Evolutionary conservation across 2,888 invertebrate species (phyloP).

Genomic region (Catocala sponsa): DNA sequence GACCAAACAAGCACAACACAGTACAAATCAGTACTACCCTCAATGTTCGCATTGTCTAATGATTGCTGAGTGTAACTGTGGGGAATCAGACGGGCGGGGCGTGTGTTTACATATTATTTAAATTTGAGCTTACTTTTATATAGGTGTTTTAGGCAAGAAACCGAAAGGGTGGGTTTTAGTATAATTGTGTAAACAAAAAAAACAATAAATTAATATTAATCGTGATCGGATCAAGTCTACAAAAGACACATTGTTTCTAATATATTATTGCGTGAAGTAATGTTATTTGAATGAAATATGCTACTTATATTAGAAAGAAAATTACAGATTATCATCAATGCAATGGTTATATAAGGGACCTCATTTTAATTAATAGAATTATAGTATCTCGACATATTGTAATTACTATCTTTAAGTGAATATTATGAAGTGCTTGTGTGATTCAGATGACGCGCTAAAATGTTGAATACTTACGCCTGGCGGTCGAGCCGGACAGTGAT

Average conservation of each 20-base stretch:
- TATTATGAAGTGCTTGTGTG: slow-evolving; percentile 18
- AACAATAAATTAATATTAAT: slow-evolving; percentile 36
- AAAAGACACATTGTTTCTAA: slow-evolving; percentile 27
- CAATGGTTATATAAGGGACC: slow-evolving; percentile 6
- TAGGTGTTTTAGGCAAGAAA: slow-evolving; percentile 54
- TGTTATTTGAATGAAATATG: slow-evolving; percentile 28
- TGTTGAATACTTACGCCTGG: slow-evolving; percentile 90
- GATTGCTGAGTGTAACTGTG: slow-evolving; percentile 61
- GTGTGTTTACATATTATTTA: slow-evolving; percentile 54
- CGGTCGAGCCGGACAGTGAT: slow-evolving; percentile 92
- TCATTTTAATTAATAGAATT: not conserved
- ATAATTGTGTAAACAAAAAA: slow-evolving; percentile 46
- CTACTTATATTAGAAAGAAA: slow-evolving; percentile 23
- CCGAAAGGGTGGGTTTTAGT: slow-evolving; percentile 42
- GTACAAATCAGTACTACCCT: slow-evolving; percentile 85
- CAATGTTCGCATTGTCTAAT: slow-evolving; percentile 73
- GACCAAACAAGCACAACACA: slow-evolving; percentile 87
- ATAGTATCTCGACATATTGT: not conserved
- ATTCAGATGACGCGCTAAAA: slow-evolving; percentile 1
- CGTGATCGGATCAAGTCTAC: slow-evolving; percentile 32
- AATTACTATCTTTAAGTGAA: slow-evolving; percentile 5
- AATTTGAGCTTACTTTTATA: slow-evolving; percentile 52
- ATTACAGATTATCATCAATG: slow-evolving; percentile 5
- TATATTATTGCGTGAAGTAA: slow-evolving; percentile 17
- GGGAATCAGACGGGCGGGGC: slow-evolving; percentile 59